Conservation (phyloP, 2,888 invertebrate species). For the Noctua comes region DNA sequence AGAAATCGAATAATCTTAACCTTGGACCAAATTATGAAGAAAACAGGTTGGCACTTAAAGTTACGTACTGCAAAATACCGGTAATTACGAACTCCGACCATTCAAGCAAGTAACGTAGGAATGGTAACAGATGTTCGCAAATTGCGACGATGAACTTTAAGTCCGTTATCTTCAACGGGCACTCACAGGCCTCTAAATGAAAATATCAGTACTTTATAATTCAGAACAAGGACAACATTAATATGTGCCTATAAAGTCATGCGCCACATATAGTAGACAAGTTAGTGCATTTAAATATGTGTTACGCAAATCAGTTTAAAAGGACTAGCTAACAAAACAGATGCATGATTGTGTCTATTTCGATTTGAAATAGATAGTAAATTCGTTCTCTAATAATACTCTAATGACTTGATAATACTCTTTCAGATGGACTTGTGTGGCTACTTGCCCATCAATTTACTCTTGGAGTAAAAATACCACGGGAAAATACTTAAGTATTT, state of each 20-base stretch:
- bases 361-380: background rate
- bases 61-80: constrained; percentile 41
- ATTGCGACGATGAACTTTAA: constrained; percentile 60
- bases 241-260: constrained; percentile 31
- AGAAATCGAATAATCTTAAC: constrained; percentile 50
- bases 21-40: constrained; percentile 60
- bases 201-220: constrained; percentile 62
- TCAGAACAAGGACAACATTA: constrained; percentile 60
- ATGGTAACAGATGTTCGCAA: constrained; percentile 62
- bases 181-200: constrained; percentile 43
- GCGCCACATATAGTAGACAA: constrained; percentile 9
- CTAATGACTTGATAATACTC: background rate
- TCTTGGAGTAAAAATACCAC: background rate
- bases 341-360: background rate
- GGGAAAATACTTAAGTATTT: no score
- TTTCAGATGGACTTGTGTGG: background rate
- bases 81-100: constrained; percentile 32
- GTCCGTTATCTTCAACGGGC: constrained; percentile 45
- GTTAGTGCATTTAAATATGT: constrained; percentile 23
- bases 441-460: no score
- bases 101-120: constrained; percentile 28
- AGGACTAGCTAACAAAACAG: background rate
- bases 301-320: constrained; percentile 11
- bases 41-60: constrained; percentile 57
- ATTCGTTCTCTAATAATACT: background rate